Evolutionary conservation across 2,888 invertebrate genomes (phyloP), one percentile per base, ranked within the genome.

Genomic region (Rhagonycha fulva): DNA sequence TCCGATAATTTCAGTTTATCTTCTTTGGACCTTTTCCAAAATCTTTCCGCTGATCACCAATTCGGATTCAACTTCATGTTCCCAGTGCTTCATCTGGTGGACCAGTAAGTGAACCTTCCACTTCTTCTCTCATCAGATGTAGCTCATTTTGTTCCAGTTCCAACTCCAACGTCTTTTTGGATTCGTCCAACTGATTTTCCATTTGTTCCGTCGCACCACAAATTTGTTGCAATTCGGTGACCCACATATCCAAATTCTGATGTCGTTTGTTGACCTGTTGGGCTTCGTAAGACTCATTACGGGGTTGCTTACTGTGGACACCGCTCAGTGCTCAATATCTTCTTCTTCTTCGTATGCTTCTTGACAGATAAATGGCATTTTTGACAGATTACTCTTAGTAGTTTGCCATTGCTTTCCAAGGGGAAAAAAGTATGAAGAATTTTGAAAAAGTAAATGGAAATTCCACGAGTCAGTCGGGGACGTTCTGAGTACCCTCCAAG

Each of bases 31-130:
- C n/a, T 93, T 93, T 81, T 92, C 92, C 0, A 92, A 91, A 83
- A 93, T 90, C 79, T 92, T 89, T 82, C 92, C 91, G 74, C 92
- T 92, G 82, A 93, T 88, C 1, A 89, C 89, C 71, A 94, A 86
- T 76, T 92, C 91, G 0, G 91, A 90, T 75, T 92, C 91, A 0
- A 93, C 89, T 82, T 93, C 92, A 12, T 89, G 88, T 77, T 93
- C 92, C 92, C 93, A 93, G 67, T 89, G 83, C 14, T 89, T 88
- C 82, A 94, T 89, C 83, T 93, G 92, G 9, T 88, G 87, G 76
- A 91, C 89, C 5, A 93, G 85, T 0, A 89, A 85, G 5, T 89
- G 92, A 85, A 0, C 90, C 90, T 80, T 93, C 92, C 70, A 93
- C 81, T 83, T 93, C 92, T 70, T 89, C 88, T 0, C 87, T 88